phyloP scores from a whole-genome alignment of 2,888 invertebrate species.

The Cantharis rufa region DNA sequence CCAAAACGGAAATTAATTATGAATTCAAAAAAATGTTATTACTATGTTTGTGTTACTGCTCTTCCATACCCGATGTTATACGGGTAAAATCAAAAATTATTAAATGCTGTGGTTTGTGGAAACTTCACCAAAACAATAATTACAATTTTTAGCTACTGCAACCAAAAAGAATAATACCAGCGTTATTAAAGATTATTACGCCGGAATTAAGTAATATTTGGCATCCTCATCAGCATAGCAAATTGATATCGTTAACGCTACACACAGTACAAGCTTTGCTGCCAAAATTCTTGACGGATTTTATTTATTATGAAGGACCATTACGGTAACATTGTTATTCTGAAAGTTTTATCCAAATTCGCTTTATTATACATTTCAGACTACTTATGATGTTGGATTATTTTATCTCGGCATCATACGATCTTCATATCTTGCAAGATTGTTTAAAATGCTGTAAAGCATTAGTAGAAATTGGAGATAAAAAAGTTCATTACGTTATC shows the following conservation, averaged over 20 bases:
- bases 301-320: constrained; percentile 42
- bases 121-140: neutral
- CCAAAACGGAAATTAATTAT: constrained; percentile 40
- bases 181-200: constrained; percentile 15
- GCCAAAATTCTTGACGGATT: constrained; percentile 43
- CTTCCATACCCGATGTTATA: constrained; percentile 18
- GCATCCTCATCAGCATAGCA: constrained; percentile 40
- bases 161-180: constrained; percentile 25
- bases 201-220: constrained; percentile 30
- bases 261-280: constrained; percentile 40
- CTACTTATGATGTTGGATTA: constrained; percentile 41
- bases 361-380: constrained; percentile 33
- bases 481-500: neutral
- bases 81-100: constrained; percentile 2
- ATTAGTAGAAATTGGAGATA: neutral
- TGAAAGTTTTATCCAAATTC: neutral
- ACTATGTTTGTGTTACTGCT: constrained; percentile 40
- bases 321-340: constrained; percentile 37
- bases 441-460: constrained; percentile 2
- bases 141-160: constrained; percentile 8
- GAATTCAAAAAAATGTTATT: constrained; percentile 49
- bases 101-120: neutral
- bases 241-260: constrained; percentile 41
- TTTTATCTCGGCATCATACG: constrained; percentile 34
- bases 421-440: constrained; percentile 29